A percentile compares a stretch with the other conserved stretches of the same genome.
phyloP scores from a whole-genome alignment of 2,797 vertebrate genomes.

The Kryptolebias ocellatus region DNA sequence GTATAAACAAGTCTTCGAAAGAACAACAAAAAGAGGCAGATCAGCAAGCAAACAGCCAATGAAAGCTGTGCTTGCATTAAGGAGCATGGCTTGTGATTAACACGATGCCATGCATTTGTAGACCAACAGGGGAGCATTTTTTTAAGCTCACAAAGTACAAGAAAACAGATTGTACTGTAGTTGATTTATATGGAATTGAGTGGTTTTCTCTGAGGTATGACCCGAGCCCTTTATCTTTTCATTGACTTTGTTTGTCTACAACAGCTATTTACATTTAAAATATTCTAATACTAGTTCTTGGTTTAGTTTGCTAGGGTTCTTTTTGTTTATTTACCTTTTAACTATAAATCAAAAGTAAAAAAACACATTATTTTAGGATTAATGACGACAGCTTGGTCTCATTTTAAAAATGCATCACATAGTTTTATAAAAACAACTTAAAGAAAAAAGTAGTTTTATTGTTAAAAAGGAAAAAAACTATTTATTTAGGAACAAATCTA shows the following conservation, averaged over 20 bases:
- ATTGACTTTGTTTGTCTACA: slow-evolving; percentile 25
- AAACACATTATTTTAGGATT: not conserved
- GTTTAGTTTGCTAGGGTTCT: not conserved
- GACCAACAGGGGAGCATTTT: slow-evolving; percentile 57
- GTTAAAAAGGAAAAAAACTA: not conserved
- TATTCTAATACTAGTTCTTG: not conserved
- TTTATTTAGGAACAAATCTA: not conserved
- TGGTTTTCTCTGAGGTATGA: slow-evolving; percentile 18
- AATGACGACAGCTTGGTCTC: not conserved
- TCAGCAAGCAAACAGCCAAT: slow-evolving; percentile 68
- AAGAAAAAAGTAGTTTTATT: not conserved
- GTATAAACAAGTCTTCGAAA: slow-evolving; percentile 75
- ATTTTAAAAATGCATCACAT: not conserved
- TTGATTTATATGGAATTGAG: slow-evolving; percentile 15
- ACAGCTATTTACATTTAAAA: slow-evolving; percentile 11
- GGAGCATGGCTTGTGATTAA: slow-evolving; percentile 61
- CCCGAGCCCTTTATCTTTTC: slow-evolving; percentile 32
- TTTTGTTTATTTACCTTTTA: slow-evolving; percentile 2
- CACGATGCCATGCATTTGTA: slow-evolving; percentile 50
- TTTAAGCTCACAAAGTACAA: slow-evolving; percentile 35
- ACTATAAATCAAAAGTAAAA: not conserved
- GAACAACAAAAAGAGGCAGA: slow-evolving; percentile 54
- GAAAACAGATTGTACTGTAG: slow-evolving; percentile 6
- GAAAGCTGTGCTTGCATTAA: slow-evolving; percentile 58
- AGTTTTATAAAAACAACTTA: not conserved